These are phyloP conservation scores for Aleiodes alternator DNA, from an alignment of 2,888 invertebrate genomes.

Conservation along the genomic window DNA sequence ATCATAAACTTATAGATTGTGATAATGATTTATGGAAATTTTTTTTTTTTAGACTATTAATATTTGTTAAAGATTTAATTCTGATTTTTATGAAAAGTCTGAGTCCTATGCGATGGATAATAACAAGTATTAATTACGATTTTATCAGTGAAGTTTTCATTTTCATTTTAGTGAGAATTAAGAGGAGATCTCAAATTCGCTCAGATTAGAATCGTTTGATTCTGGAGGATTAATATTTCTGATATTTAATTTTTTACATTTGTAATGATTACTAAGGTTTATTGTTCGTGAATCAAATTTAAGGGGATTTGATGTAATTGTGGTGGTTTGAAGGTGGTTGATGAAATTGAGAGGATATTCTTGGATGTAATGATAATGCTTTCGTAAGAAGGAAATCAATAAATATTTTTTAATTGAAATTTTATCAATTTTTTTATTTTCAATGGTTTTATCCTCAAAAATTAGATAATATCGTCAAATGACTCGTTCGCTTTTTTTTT, in stretches of 20 bases:
- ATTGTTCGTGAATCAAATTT: constrained; percentile 32
- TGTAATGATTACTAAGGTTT: constrained; percentile 53
- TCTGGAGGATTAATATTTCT: constrained; percentile 9
- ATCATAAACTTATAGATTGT: too few species aligned
- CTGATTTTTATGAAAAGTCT: constrained; percentile 33
- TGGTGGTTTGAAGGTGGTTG: neutral
- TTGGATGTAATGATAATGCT: too few species aligned
- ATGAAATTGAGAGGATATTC: too few species aligned
- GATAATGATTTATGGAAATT: too few species aligned
- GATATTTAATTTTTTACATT: constrained; percentile 63
- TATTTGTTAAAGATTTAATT: too few species aligned
- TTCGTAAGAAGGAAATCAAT: too few species aligned
- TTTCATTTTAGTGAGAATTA: neutral
- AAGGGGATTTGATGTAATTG: constrained; percentile 29
- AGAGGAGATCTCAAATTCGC: constrained; percentile 17
- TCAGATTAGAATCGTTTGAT: constrained; percentile 4
- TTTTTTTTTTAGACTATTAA: too few species aligned
- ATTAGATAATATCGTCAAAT: too few species aligned
- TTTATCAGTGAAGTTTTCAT: neutral
- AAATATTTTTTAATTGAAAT: too few species aligned
- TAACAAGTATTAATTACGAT: constrained; percentile 24
- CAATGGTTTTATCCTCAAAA: too few species aligned
- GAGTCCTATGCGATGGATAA: constrained; percentile 30
- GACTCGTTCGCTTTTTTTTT: too few species aligned
- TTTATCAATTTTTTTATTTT: too few species aligned